Evolutionary conservation across 1,140 invertebrate species (phyloP), one percentile per base, ranked within the genome.

Genomic region (Subanguina moxae): DNA sequence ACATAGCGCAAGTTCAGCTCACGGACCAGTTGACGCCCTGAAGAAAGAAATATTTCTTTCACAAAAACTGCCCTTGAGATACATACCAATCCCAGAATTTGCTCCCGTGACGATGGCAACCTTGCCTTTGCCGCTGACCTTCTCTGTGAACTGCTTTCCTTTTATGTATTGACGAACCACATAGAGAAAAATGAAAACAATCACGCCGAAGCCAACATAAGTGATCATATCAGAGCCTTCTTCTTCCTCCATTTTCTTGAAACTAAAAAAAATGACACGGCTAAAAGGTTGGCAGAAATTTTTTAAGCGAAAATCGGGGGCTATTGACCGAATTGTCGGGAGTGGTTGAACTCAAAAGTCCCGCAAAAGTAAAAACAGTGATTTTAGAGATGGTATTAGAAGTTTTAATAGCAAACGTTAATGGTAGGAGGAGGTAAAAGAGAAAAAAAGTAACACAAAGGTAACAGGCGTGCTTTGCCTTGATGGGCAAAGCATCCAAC

Each of bases 1-100:
- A 67, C 74, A 48, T 65, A 59, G 30, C 75, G 75, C n/a, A 75
- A 23, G 63, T 75, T 75, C 17, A 75, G 65, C 38, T 77, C 75
- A 1, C 71, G 57, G 15, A 71, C 74, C 1, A 75, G 25, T 38
- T 78, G 76, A 43, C 32, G 58, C 0, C 73, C 76, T 32, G 32
- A 38, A 38, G 32, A 38, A 38, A 73, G 66, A 25, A 59, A 64
- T 32, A 28, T 42, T n/a, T 75, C 59, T 65, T 57, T 59, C 27
- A 57, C n/a, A 13, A 27, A 62, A 46, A 46, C 1, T n/a, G n/a
- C n/a, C n/a, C n/a, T n/a, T n/a, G n/a, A n/a, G n/a, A n/a, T n/a
- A n/a, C 23, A 62, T 42, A 62, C 23, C 48, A 68, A 70, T 64
- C 25, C 45, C 71, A 25, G 17, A 28, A 21, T 52, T 73, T 0